Percentiles rank a stretch among this genome's conserved stretches.
phyloP scores from a whole-genome alignment of 2,113 vertebrate species.

The Phyllopteryx taeniolatus region DNA sequence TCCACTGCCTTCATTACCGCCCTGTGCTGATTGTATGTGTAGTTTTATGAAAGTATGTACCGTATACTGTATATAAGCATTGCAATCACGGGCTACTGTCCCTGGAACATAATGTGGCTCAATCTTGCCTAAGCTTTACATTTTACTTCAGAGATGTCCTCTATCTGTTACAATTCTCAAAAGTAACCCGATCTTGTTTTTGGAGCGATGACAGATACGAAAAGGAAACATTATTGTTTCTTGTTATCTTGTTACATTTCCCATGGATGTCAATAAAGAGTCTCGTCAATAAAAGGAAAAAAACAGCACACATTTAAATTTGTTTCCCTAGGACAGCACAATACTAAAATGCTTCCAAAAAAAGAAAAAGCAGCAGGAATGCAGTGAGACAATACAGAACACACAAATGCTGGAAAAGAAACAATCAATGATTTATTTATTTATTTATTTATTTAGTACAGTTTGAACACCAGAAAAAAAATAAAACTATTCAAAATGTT shows the following conservation, averaged over 20 bases:
- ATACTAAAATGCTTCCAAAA: not conserved
- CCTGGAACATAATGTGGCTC: not conserved
- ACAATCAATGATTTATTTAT: too few relatives aligned
- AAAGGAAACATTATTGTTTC: not conserved
- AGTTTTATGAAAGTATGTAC: constrained; percentile 5
- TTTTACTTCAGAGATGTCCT: not conserved
- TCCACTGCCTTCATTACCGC: constrained; percentile 47
- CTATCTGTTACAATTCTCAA: not conserved
- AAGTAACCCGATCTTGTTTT: not conserved
- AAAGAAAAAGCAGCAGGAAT: not conserved
- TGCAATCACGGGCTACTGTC: not conserved
- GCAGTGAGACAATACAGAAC: not conserved
- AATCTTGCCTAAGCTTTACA: not conserved
- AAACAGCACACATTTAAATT: not conserved
- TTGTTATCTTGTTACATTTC: not conserved
- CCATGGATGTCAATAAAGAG: not conserved
- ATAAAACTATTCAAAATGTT: not conserved
- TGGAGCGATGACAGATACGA: not conserved
- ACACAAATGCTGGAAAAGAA: not conserved
- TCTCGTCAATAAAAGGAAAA: not conserved
- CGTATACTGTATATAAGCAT: not conserved
- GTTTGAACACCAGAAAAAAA: not conserved
- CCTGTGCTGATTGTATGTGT: constrained; percentile 13
- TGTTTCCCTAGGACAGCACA: not conserved
- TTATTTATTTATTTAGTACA: not conserved